A percentile compares a stretch with the other conserved stretches of the same genome.
phyloP scores from a whole-genome alignment of 2,797 vertebrate genomes.

The Nannoperca obscura region DNA sequence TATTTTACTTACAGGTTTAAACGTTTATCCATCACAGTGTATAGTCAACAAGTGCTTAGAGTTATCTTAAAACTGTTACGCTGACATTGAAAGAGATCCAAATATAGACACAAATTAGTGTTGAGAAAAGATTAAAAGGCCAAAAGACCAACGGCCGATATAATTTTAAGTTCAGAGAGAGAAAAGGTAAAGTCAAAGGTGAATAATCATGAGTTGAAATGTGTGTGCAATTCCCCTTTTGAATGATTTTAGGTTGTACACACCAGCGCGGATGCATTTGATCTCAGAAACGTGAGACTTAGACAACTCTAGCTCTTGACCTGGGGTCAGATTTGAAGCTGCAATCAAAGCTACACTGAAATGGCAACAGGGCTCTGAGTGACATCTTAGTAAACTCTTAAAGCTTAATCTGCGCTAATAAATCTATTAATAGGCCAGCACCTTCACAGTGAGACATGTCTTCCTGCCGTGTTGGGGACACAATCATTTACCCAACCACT shows the following conservation, averaged over 20 bases:
- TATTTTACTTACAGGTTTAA: slow-evolving; percentile 4
- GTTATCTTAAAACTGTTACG: slow-evolving; percentile 35
- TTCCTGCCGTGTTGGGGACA: slow-evolving; percentile 11
- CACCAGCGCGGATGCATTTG: slow-evolving; percentile 22
- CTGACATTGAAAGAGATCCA: slow-evolving; percentile 13
- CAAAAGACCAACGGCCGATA: slow-evolving; percentile 12
- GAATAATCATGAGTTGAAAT: background rate
- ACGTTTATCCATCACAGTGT: background rate
- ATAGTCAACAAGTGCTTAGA: slow-evolving; percentile 17
- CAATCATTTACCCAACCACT: background rate
- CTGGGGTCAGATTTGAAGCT: slow-evolving; percentile 49
- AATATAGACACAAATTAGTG: slow-evolving; percentile 47
- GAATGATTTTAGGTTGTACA: background rate
- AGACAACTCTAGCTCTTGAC: slow-evolving; percentile 47
- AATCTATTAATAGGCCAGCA: slow-evolving; percentile 69
- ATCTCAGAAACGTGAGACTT: slow-evolving; percentile 39
- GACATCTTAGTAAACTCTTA: slow-evolving; percentile 50
- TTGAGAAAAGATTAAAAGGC: slow-evolving; percentile 27
- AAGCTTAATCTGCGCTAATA: slow-evolving; percentile 71
- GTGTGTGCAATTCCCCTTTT: background rate
- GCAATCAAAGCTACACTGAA: slow-evolving; percentile 54
- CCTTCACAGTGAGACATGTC: slow-evolving; percentile 41
- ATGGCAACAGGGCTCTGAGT: slow-evolving; percentile 26
- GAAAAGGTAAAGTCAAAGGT: slow-evolving; percentile 13
- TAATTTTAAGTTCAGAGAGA: background rate